phyloP scores from a whole-genome alignment of 2,113 vertebrate genomes.

The Cynocephalus volans region DNA sequence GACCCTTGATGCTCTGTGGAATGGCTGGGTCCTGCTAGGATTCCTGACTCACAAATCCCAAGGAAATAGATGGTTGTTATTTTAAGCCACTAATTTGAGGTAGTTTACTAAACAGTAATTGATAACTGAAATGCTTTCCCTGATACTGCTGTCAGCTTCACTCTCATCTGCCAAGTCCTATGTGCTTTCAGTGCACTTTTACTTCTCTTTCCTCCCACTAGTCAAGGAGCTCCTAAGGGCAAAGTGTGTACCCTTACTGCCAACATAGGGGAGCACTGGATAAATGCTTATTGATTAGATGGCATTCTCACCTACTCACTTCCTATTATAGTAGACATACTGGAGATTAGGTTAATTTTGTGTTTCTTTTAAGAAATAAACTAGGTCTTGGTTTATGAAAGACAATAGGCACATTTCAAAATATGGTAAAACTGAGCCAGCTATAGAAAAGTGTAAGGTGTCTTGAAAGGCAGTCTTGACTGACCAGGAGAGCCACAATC shows the following conservation, averaged over 20 bases:
- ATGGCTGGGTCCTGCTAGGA: neutral
- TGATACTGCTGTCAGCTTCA: neutral
- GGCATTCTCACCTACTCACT: neutral
- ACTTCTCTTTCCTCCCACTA: neutral
- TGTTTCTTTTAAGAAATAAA: conserved; percentile 36
- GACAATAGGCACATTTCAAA: neutral
- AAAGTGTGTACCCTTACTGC: neutral
- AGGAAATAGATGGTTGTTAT: neutral
- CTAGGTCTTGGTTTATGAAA: conserved; percentile 50
- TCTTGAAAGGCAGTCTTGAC: neutral
- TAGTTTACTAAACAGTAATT: neutral
- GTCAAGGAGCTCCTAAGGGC: neutral
- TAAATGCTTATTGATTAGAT: neutral
- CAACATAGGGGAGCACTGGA: neutral
- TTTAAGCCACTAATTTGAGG: neutral
- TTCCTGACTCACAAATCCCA: neutral
- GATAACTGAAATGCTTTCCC: neutral
- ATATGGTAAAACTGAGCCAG: neutral
- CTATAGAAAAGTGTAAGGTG: neutral
- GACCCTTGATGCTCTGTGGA: neutral
- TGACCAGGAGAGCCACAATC: neutral
- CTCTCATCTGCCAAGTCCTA: neutral
- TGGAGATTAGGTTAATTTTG: neutral
- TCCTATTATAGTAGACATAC: neutral
- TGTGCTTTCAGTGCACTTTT: neutral